Percentiles rank a stretch among this genome's conserved stretches.
Conservation (phyloP, 2,113 vertebrate species). For the Chaetorhynchus papuensis region DNA sequence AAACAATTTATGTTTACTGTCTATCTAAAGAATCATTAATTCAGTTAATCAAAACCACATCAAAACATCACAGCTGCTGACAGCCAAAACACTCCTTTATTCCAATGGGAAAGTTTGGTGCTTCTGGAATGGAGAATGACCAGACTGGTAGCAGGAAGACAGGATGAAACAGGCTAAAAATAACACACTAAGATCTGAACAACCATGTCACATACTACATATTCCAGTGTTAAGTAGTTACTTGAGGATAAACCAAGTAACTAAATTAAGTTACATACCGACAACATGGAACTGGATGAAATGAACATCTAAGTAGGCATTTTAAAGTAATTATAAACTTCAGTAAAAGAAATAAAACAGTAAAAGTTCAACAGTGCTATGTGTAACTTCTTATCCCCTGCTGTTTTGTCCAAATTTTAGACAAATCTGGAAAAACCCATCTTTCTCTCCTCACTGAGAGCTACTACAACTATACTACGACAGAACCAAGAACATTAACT, state of each 20-base stretch:
- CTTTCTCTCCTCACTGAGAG: not conserved
- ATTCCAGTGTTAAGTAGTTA: not conserved
- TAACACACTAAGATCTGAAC: not conserved
- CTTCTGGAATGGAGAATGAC: not conserved
- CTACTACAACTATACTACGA: not conserved
- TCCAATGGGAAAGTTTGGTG: not conserved
- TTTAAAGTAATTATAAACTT: not conserved
- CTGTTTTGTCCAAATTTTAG: not conserved
- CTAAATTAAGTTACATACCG: not conserved
- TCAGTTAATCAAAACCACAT: not conserved
- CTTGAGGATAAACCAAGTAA: not conserved
- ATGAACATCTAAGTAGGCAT: not conserved
- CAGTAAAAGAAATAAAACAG: not conserved
- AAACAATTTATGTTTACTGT: not conserved
- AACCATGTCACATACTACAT: not conserved
- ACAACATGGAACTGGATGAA: not conserved
- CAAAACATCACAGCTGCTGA: not conserved
- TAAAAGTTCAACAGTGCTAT: not conserved
- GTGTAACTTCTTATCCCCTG: not conserved
- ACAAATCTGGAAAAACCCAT: not conserved
- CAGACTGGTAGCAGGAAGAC: not conserved
- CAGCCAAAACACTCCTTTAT: not conserved
- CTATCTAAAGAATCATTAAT: not conserved
- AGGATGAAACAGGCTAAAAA: not conserved
- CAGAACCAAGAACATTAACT: not conserved